Conservation (phyloP, 2,888 invertebrate genomes). For the Formica aserva region DNA sequence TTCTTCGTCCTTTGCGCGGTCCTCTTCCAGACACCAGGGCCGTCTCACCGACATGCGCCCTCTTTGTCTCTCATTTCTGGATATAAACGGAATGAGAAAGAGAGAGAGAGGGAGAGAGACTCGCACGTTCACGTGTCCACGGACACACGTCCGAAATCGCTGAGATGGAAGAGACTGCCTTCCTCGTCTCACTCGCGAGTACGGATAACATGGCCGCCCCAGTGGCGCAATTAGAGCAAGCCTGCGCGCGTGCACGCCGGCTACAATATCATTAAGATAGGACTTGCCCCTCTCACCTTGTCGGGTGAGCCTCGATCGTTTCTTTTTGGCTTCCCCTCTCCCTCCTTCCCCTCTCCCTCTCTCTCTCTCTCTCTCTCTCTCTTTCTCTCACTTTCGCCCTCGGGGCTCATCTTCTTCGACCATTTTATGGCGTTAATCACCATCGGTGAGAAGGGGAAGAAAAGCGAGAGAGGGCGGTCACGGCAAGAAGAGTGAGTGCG, state of each 20-base stretch:
- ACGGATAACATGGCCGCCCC: slow-evolving; percentile 82
- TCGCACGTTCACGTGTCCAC: slow-evolving; percentile 48
- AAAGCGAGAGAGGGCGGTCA: slow-evolving; percentile 20
- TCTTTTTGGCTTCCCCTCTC: slow-evolving; percentile 53
- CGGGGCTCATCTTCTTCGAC: slow-evolving; percentile 22
- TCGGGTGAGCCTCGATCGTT: slow-evolving; percentile 30
- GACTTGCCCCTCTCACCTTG: slow-evolving; percentile 62
- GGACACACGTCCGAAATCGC: slow-evolving; percentile 53
- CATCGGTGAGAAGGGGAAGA: slow-evolving; percentile 21
- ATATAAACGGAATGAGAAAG: not conserved
- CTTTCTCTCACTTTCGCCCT: slow-evolving; percentile 39
- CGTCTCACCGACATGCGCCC: slow-evolving; percentile 37
- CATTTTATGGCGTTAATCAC: slow-evolving; percentile 42
- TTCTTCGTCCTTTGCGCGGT: slow-evolving; percentile 61
- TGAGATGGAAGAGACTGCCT: slow-evolving; percentile 67
- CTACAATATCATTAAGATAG: slow-evolving; percentile 84
- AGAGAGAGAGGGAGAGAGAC: slow-evolving; percentile 1
- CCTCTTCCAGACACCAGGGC: slow-evolving; percentile 43
- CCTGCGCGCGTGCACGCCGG: slow-evolving; percentile 81
- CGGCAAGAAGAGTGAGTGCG: slow-evolving; percentile 1
- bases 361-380: slow-evolving; percentile 28
- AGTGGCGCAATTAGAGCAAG: slow-evolving; percentile 84
- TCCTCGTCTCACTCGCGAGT: slow-evolving; percentile 77
- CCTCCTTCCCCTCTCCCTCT: slow-evolving; percentile 29
- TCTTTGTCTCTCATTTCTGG: slow-evolving; percentile 7